Conservation (phyloP, 1,140 invertebrate species). For the Diachasma alloeum region DNA sequence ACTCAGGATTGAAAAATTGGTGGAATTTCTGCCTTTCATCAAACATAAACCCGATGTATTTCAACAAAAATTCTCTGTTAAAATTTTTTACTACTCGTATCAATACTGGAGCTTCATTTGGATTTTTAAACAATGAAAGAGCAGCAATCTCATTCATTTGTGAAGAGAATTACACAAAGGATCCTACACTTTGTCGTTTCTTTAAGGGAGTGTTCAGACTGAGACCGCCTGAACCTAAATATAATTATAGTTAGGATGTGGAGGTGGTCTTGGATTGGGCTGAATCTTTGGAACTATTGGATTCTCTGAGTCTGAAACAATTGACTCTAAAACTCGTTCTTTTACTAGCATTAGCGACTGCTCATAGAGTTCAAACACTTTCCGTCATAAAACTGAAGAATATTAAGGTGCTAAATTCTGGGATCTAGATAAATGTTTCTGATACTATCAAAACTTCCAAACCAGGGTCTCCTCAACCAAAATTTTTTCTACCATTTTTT, state of each 20-base stretch:
- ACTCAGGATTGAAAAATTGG: slow-evolving; percentile 12
- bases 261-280: background rate
- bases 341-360: slow-evolving; percentile 34
- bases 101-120: background rate
- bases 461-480: background rate
- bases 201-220: background rate
- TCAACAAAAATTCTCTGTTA: background rate
- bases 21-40: background rate
- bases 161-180: background rate
- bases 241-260: background rate
- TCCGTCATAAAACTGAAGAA: slow-evolving; percentile 29
- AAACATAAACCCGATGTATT: background rate
- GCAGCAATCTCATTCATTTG: background rate
- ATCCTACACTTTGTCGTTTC: background rate
- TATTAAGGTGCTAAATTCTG: slow-evolving; percentile 15
- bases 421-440: slow-evolving; percentile 25
- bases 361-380: slow-evolving; percentile 35
- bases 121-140: background rate
- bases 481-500: background rate
- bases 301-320: background rate
- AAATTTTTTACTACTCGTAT: background rate
- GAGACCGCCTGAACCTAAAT: background rate
- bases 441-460: too few relatives aligned
- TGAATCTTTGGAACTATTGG: background rate
- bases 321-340: slow-evolving; percentile 18